Base-by-base conservation (phyloP, 2,113 vertebrate species). In the Myanophis thanlyinensis region DNA sequence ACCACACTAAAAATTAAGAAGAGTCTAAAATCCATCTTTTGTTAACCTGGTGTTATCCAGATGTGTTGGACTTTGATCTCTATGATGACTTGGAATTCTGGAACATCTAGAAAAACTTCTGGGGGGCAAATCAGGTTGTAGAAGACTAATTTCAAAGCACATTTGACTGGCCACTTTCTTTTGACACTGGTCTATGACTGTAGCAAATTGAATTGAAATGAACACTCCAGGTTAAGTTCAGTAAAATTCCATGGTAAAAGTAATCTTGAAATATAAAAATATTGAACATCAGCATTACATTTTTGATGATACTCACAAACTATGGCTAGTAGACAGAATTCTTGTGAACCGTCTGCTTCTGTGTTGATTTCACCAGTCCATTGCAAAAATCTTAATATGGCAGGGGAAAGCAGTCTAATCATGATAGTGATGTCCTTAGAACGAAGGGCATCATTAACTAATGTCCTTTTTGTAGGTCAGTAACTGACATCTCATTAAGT, bases 381-480 rank as follows among this genome's bases (percentile, higher is more conserved):
- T 91, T 84, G 40, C 40, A 54, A 92, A 92, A 89, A 13, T 35
- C 9, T 35, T 30, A 80, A n/a, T n/a, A 25, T 88, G 10, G 23
- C 53, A 35, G 13, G 51, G 15, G 4, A 54, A 35, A 53, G 67
- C 20, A 91, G 35, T 48, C 51, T 49, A 22, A 23, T 92, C 15
- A 52, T 48, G 62, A 67, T 67, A 67, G 5, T 56, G 44, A 47
- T 53, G 12, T 35, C 92, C 49, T 54, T 88, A 25, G 15, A 44
- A 88, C 11, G n/a, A 67, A 67, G 62, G 30, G 15, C 12, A 67
- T 67, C 12, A 67, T 67, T 67, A 67, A 35, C 18, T 44, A 88
- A 8, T 25, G 89, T 46, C 23, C 0, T 80, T 46, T 92, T 90
- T 92, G 89, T 94, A 8, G 92, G n/a, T 23, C 90, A 84, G 91